Base-by-base conservation (phyloP, 2,888 invertebrate species). In the Trichopoda pennipes region DNA sequence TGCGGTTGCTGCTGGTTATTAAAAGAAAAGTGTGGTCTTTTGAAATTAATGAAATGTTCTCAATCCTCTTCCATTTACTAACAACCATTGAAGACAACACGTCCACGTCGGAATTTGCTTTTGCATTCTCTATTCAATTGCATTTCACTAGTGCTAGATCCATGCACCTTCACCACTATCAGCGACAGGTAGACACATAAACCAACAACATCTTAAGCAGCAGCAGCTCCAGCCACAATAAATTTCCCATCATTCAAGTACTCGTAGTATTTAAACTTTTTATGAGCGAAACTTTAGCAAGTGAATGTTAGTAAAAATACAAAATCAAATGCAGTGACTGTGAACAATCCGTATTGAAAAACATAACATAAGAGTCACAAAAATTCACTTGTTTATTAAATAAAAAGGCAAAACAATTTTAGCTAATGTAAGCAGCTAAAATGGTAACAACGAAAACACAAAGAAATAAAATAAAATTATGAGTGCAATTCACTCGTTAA, bases 401-500 rank as follows among this genome's bases (percentile, higher is more conserved):
- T 17, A 49, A 63, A 56, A 69, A 49, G 21, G 58, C 38, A 44
- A 77, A 58, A 38, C 51, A 32, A 53, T 75, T 66, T 58, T 55
- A 79, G 72, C 72, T 61, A 60, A 73, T 73, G 73, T 49, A 69
- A 80, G 56, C 28, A 68, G 55, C 35, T 19, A 19, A 51, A 73
- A 66, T 35, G 47, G 47, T 3, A 55, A 23, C 42, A 55, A 73
- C 12, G 19, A 9, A 66, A 47, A 51, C 4, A 28, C 12, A 51
- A 23, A 28, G 7, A 58, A 61, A 63, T 58, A 66, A 64, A 72
- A 32, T 49, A 63, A 80, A 84, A 81, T 83, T 85, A 84, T 85
- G 84, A 84, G 76, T 80, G 72, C 81, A 82, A 82, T 85, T 84
- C 81, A 84, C 74, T 84, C 75, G 74, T 84, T 63, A 78, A 84